Base-by-base conservation (phyloP, 2,888 invertebrate species). In the Tachina fera region DNA sequence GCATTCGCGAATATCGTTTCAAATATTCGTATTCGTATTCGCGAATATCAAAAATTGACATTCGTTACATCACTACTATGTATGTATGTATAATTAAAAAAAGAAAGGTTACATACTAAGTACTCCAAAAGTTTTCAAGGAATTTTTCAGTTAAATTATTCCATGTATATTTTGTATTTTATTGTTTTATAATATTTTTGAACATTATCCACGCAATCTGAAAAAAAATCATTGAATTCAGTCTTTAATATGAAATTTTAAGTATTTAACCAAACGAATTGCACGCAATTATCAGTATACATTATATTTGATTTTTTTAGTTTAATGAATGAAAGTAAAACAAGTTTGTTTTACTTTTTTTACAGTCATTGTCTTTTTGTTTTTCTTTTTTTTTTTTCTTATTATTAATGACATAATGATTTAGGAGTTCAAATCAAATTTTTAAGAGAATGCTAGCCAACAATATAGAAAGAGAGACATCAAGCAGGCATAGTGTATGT, bases 261-360 rank as follows among this genome's bases (percentile, higher is more conserved):
- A 72, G 56, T 68, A 75, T 71, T 84, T 75, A 67, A 75, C 61
- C 58, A 60, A 75, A 53, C 58, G 45, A 75, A 84, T 71, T 22
- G 63, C 84, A 84, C 79, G 83, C 83, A 75, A 84, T 68, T 51
- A 63, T 61, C 67, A 56, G 9, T 31, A 53, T 71, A 16, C 49
- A 49, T 10, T 53, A 22, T 61, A 43, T 61, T 71, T 41, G 1
- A 13, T 53, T 72, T 71, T 65, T 49, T 63, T 31, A 31, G 31
- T 6, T 56, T 47, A 71, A 39, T 53, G 22, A 72, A 74, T 65
- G 79, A 67, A 80, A 74, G 80, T 67, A 74, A 74, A 74, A 67
- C 74, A 60, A 60, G 72, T 72, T 80, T 74, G 47, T 67, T 80
- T 67, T 67, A 16, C 49, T 67, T 72, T 56, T 39, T 47, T 61